These are phyloP conservation scores for Suncus etruscus DNA, from an alignment of 2,113 vertebrate species.

Conservation along the genomic window DNA sequence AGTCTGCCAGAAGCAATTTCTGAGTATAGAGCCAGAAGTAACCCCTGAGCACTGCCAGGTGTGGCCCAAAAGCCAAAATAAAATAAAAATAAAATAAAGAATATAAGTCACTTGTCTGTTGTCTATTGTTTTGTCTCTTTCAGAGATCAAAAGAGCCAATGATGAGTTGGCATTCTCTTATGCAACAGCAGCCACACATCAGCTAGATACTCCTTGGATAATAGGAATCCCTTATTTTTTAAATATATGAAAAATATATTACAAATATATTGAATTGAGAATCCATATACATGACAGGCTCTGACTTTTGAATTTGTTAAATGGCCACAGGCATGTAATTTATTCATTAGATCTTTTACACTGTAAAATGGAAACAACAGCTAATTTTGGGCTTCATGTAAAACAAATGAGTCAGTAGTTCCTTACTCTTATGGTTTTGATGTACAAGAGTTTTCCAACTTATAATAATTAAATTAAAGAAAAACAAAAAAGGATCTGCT, in stretches of 20 bases:
- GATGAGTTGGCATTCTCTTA: too few species aligned
- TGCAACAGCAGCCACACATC: too few species aligned
- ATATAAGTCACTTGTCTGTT: neutral
- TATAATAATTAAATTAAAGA: too few species aligned
- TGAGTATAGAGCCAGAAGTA: too few species aligned
- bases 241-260: neutral
- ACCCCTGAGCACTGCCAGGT: too few species aligned
- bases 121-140: neutral
- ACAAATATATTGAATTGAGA: neutral
- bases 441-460: too few species aligned
- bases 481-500: too few species aligned
- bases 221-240: neutral
- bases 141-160: neutral
- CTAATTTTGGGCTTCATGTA: constrained; percentile 27
- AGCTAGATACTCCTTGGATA: neutral
- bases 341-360: neutral
- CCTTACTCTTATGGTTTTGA: too few species aligned
- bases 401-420: neutral
- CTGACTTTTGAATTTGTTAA: neutral
- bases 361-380: neutral
- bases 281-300: neutral
- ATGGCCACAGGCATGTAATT: constrained; percentile 16
- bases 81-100: too few species aligned
- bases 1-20: too few species aligned
- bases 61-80: too few species aligned